Base-by-base conservation (phyloP, 2,797 vertebrate species). In the Gambelia wislizenii region DNA sequence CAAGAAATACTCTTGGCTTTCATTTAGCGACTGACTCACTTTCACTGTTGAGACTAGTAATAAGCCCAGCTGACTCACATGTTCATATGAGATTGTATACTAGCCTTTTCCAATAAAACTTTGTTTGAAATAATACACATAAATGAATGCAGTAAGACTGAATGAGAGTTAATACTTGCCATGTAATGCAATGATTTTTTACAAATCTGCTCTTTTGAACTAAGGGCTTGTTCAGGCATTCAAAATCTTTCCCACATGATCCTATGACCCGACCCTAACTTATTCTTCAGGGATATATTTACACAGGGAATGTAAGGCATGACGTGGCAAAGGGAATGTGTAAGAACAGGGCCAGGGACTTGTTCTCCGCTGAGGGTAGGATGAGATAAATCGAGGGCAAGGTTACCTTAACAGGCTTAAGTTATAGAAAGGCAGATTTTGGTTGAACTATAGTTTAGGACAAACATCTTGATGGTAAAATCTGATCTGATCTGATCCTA, bases 21-120 rank as follows among this genome's bases (percentile, higher is more conserved):
- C 85, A 85, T 76, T 82, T 56, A 84, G 52, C 89, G 56, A 90
- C 88, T 91, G 88, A 72, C 33, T 94, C 82, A 88, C 16, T 90
- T 91, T 81, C 27, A 83, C 56, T 42, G 82, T 42, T n/a, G n/a
- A 90, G 27, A 89, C 89, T 22, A 83, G 83, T 44, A 74, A 91
- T 52, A 16, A 1, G 83, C 79, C 78, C 42, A 54, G 6, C 87
- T 2, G 61, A 39, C 61, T 77, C 30, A 18, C 2, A 33, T 8
- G 7, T 20, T 76, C 27, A 27, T 59, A 27, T 22, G 42, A 33
- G 16, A 9, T 0, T 8, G 69, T 33, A 18, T 72, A 39, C 25
- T 1, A 22, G 1, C n/a, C 49, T 22, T 44, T n/a, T 30, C 52
- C 33, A 76, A 83, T n/a, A 42, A 83, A 33, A 18, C 27, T 69